A percentile compares a stretch with the other conserved stretches of the same genome.
These are phyloP conservation scores for Beaufortia kweichowensis DNA, from an alignment of 2,113 vertebrate genomes.

Conservation along the genomic window DNA sequence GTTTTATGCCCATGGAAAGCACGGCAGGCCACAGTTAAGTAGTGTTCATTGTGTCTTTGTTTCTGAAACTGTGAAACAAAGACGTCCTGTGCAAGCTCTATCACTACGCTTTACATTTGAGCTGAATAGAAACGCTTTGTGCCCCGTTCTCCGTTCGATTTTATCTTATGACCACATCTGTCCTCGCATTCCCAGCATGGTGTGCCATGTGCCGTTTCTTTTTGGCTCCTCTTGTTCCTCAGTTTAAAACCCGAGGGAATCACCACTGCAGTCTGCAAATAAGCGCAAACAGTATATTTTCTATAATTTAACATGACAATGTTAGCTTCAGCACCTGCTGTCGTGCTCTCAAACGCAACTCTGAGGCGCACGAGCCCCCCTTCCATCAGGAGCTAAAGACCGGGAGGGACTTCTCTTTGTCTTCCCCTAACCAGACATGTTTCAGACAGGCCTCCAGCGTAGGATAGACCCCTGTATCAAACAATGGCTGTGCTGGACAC, in stretches of 20 bases:
- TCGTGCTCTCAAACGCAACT: neutral
- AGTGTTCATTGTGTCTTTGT: conserved; percentile 35
- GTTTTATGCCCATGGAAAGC: conserved; percentile 24
- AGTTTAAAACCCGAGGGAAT: conserved; percentile 7
- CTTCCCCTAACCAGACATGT: conserved; percentile 34
- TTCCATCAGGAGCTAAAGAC: neutral
- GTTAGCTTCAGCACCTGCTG: conserved; percentile 32
- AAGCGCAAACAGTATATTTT: neutral
- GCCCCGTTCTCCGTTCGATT: neutral
- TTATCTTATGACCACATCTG: conserved; percentile 46
- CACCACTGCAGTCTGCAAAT: neutral
- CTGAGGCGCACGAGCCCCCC: neutral
- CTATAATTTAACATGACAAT: conserved; percentile 32
- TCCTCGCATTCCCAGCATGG: conserved; percentile 8
- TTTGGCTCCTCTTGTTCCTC: neutral
- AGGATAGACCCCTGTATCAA: conserved; percentile 35
- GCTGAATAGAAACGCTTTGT: conserved; percentile 48
- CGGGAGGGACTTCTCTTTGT: conserved; percentile 42
- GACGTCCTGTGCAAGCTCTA: conserved; percentile 30
- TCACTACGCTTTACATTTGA: conserved; percentile 37
- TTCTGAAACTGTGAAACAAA: conserved; percentile 47
- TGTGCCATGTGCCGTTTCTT: neutral
- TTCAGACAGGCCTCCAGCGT: conserved; percentile 44
- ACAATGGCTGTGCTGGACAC: conserved; percentile 50
- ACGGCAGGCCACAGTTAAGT: conserved; percentile 24